Evolutionary conservation across 2,113 vertebrate genomes (phyloP), one percentile per base, ranked within the genome.

Genomic region (Hystrix cristata): DNA sequence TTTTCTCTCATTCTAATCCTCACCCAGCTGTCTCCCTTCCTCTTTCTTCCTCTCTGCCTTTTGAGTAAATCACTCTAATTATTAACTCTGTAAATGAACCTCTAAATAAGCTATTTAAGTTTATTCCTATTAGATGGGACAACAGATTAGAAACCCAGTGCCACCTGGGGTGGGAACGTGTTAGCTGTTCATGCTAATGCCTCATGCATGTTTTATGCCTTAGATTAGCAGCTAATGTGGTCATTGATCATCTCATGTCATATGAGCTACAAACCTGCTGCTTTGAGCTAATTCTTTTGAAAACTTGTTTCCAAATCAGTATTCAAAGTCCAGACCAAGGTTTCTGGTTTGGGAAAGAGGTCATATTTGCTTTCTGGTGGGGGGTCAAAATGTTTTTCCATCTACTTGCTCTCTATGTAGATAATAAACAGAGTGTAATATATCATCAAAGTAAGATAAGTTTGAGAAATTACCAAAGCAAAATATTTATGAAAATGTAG

Each of bases 121-220:
- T 97, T 95, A 98, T 95, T 98, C 91, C 96, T 97, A 51, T 97
- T 96, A 97, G 86, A 92, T 82, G 79, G 96, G 94, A 94, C 64
- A 96, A 96, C 55, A 92, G 80, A 96, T 97, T 92, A 97, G 83
- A 97, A 98, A 97, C 86, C 86, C 21, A 91, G 82, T 94, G 91
- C 91, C 94, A 96, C 88, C 62, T 92, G 95, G 23, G 34, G 72
- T 29, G 92, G 91, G n/a, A 96, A 91, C 13, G 1, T 94, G 91
- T 87, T 97, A 90, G 69, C 95, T 95, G 97, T 97, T 86, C 27
- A 59, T 96, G 65, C 34, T 97, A 97, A 98, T 96, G 80, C n/a
- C 76, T 98, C 97, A 95, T 96, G 90, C 90, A 96, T 96, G 76
- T 94, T 97, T 98, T 98, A 97, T 97, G 91, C 87, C 80, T 85